phyloP scores from a whole-genome alignment of 1,140 invertebrate genomes.

The Holotrichia oblita region DNA sequence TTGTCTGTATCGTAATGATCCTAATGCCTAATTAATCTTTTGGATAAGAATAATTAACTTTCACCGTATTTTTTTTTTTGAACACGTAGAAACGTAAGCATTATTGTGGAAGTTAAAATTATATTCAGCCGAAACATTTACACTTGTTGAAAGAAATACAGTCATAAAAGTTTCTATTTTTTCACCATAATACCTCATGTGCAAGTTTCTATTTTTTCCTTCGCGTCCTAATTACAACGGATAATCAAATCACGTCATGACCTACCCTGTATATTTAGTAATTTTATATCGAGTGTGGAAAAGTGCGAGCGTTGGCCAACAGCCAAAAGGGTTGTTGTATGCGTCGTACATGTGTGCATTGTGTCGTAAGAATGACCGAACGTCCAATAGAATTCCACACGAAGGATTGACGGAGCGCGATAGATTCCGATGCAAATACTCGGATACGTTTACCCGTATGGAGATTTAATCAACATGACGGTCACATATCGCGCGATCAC shows the following conservation, averaged over 20 bases:
- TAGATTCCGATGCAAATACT: background rate
- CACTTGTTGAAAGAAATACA: background rate
- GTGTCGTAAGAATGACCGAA: background rate
- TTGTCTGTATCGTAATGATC: too few species aligned
- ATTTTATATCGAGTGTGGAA: slow-evolving; percentile 9
- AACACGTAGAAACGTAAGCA: too few species aligned
- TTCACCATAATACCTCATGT: background rate
- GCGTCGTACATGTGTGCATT: background rate
- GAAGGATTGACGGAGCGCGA: background rate
- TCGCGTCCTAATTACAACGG: background rate
- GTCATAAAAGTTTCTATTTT: background rate
- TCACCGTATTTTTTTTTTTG: too few species aligned
- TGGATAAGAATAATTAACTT: too few species aligned
- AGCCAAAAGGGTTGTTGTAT: background rate
- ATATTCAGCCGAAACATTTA: too few species aligned
- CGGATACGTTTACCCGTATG: background rate
- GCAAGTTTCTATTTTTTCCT: slow-evolving; percentile 2
- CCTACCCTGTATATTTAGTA: slow-evolving; percentile 20
- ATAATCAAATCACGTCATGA: slow-evolving; percentile 13
- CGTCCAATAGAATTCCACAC: background rate
- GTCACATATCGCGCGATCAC: background rate
- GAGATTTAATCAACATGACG: background rate
- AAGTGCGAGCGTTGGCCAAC: slow-evolving; percentile 1
- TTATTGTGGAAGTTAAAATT: too few species aligned
- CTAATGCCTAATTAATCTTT: too few species aligned